Base-by-base conservation (phyloP, 1,140 invertebrate species). In the Asobara japonica region DNA sequence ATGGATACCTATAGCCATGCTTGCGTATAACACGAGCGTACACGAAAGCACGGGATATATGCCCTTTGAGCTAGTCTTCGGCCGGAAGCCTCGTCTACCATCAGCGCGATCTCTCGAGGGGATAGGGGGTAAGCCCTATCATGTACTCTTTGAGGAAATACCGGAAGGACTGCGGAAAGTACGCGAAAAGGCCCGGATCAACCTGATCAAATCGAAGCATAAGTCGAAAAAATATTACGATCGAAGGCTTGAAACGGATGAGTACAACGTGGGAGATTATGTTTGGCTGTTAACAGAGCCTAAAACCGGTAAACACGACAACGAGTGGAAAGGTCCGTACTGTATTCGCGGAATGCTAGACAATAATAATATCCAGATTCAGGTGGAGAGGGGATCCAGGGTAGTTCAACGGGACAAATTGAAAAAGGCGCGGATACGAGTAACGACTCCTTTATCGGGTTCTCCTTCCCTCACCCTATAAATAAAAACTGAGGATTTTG, bases 171-270 rank as follows among this genome's bases (percentile, higher is more conserved):
- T 71, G 16, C 18, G 3, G 4, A 5, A 11, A 29, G 10, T 33
- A 27, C 66, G 33, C 22, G 10, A 70, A 18, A 8, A 29, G 10
- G 69, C 69, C 10, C 8, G 31, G 0, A 25, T 65, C 22, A 72
- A 72, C 61, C 31, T 69, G 30, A 65, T 66, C 11, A n/a, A 13
- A 1, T 29, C 66, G 0, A 69, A 76, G 25, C 0, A 20, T 11
- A 71, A 13, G 7, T 66, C 61, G 0, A 65, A 70, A 27, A 48
- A 45, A 18, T 48, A 45, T n/a, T 30, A 70, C n/a, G 71, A 67
- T 30, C 7, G 18, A 72, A 68, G 62, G n/a, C 1, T 45, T 3
- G 68, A 71, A 20, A 30, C 13, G 4, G 2, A 30, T 4, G 25
- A 11, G 0, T 27, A 36, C 13, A 13, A 25, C 22, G 18, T n/a